phyloP scores from a whole-genome alignment of 2,888 invertebrate genomes.

The Acanthopleura granulata region DNA sequence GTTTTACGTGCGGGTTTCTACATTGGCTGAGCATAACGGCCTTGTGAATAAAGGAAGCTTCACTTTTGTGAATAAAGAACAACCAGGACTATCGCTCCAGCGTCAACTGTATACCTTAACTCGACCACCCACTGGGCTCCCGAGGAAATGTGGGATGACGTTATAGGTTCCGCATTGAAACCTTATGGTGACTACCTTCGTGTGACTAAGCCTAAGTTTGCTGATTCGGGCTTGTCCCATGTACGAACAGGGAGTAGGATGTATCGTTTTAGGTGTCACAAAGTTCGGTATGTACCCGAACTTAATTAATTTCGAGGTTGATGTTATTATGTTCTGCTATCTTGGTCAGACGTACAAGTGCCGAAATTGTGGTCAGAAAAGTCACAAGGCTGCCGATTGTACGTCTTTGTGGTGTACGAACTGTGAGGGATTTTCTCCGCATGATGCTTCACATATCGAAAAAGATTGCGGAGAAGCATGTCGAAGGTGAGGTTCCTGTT shows the following conservation, averaged over 20 bases:
- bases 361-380: not conserved
- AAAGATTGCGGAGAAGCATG: not conserved
- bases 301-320: not conserved
- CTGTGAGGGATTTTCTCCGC: not conserved
- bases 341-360: not conserved
- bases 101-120: not conserved
- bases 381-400: not conserved
- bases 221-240: not conserved
- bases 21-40: not conserved
- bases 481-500: not conserved
- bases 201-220: not conserved
- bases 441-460: not conserved
- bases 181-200: not conserved
- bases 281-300: constrained; percentile 3
- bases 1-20: too few relatives aligned
- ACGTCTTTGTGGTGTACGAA: not conserved
- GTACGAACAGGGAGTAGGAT: not conserved
- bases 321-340: not conserved
- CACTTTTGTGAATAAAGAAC: not conserved
- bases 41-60: not conserved
- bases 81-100: not conserved
- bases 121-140: not conserved
- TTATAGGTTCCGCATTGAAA: not conserved
- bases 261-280: not conserved
- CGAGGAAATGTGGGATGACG: not conserved